A percentile compares a stretch with the other conserved stretches of the same genome.
Evolutionary conservation across 2,888 invertebrate genomes (phyloP).

Genomic region (Merodon equestris): DNA sequence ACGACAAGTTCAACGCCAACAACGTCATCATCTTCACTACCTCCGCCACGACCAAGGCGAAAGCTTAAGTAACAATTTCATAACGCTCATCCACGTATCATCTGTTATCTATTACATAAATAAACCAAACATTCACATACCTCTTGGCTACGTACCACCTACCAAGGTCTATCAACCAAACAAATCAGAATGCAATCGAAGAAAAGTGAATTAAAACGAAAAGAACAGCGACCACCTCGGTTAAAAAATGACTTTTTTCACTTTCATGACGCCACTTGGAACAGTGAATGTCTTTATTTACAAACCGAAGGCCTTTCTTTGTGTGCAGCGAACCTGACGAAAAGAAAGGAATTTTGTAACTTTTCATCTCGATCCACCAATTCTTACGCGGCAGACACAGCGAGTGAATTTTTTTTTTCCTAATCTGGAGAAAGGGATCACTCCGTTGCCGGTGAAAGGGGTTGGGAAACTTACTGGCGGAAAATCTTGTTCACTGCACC

Average conservation of each 20-base stretch:
- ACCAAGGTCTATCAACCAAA: too few species aligned
- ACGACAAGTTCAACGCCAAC: neutral
- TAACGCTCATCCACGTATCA: slow-evolving; percentile 3
- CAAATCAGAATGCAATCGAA: too few species aligned
- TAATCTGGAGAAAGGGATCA: neutral
- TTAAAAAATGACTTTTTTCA: too few species aligned
- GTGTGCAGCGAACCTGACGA: neutral
- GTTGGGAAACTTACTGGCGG: slow-evolving; percentile 41
- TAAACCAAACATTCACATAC: too few species aligned
- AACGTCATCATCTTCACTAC: slow-evolving; percentile 31
- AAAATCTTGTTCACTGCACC: slow-evolving; percentile 32
- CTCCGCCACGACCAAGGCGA: neutral
- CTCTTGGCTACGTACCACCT: too few species aligned
- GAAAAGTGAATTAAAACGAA: too few species aligned
- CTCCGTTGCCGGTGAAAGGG: neutral
- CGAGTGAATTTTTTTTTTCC: neutral
- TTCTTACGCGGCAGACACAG: slow-evolving; percentile 4
- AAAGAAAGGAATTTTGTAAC: slow-evolving; percentile 4
- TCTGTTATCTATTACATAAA: too few species aligned
- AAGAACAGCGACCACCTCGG: too few species aligned
- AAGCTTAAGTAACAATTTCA: slow-evolving; percentile 32
- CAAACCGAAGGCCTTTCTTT: slow-evolving; percentile 15
- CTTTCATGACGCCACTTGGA: too few species aligned
- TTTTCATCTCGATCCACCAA: slow-evolving; percentile 1
- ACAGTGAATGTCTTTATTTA: neutral